Evolutionary conservation across 2,888 invertebrate species (phyloP).

Genomic region (Amphipoea oculea): DNA sequence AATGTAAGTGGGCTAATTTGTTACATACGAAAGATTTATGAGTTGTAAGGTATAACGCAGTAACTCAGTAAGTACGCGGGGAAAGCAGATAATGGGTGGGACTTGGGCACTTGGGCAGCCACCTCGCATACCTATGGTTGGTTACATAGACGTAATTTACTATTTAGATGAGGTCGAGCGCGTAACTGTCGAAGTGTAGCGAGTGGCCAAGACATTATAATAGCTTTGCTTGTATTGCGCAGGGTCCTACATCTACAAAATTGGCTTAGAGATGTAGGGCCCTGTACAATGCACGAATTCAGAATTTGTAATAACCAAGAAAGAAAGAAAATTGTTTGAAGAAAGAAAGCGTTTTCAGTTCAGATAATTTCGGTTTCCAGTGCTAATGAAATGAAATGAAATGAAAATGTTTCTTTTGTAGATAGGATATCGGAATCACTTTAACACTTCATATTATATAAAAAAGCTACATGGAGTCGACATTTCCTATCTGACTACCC

Average conservation of each 20-base stretch:
- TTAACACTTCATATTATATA: neutral
- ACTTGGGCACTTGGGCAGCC: conserved; percentile 63
- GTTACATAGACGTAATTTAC: conserved; percentile 50
- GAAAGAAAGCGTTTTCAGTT: no score
- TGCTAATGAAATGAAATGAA: neutral
- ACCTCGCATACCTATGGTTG: conserved; percentile 43
- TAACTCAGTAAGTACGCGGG: conserved; percentile 49
- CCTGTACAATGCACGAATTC: neutral
- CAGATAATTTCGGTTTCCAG: neutral
- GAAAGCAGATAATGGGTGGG: conserved; percentile 80
- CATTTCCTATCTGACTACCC: no score
- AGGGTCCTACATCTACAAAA: no score
- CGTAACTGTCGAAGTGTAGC: conserved; percentile 41
- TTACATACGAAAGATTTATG: conserved; percentile 84
- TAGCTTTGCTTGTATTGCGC: neutral
- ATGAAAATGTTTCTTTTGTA: neutral
- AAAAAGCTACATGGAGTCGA: no score
- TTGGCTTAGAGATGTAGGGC: no score
- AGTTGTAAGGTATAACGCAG: conserved; percentile 64
- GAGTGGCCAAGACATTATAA: conserved; percentile 24
- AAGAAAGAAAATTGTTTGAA: no score
- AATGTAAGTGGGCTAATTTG: conserved; percentile 78
- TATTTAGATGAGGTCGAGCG: conserved; percentile 50
- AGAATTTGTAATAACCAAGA: neutral
- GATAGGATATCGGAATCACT: neutral